These are phyloP conservation scores for Leptestheria dahalacensis DNA, from an alignment of 1,140 invertebrate genomes.

Conservation along the genomic window DNA sequence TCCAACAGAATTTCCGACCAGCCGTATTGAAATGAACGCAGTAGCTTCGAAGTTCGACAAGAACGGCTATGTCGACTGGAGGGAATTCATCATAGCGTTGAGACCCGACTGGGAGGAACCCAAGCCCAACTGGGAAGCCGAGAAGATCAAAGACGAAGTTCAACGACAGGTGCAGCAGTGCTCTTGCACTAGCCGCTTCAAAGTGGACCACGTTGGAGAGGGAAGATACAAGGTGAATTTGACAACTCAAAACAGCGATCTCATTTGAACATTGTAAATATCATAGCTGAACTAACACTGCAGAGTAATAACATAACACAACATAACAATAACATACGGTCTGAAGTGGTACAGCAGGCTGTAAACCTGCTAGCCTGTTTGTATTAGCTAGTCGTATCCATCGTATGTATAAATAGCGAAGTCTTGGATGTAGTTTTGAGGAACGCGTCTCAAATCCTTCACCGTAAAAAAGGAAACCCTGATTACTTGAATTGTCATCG, in stretches of 20 bases:
- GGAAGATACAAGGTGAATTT: conserved; percentile 86
- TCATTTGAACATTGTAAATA: too few species aligned
- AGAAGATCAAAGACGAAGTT: conserved; percentile 96
- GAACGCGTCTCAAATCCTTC: too few species aligned
- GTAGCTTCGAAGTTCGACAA: conserved; percentile 96
- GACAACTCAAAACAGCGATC: not conserved
- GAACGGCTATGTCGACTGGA: conserved; percentile 86
- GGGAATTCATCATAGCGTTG: conserved; percentile 94
- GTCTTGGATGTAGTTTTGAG: too few species aligned
- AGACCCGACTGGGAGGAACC: conserved; percentile 83
- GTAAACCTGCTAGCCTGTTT: too few species aligned
- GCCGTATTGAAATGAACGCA: conserved; percentile 90
- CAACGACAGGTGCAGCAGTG: conserved; percentile 83
- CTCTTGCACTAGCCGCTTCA: conserved; percentile 92
- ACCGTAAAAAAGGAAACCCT: too few species aligned
- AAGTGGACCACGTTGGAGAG: conserved; percentile 96
- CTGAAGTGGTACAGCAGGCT: too few species aligned
- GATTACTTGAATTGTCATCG: too few species aligned
- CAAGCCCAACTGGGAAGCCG: conserved; percentile 57
- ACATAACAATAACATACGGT: too few species aligned
- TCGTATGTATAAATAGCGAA: too few species aligned
- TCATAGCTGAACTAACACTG: too few species aligned
- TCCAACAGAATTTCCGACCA: conserved; percentile 84
- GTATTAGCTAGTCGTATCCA: too few species aligned
- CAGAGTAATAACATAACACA: not conserved